These are phyloP conservation scores for Salticus scenicus DNA, from an alignment of 2,888 invertebrate genomes.

Conservation along the genomic window DNA sequence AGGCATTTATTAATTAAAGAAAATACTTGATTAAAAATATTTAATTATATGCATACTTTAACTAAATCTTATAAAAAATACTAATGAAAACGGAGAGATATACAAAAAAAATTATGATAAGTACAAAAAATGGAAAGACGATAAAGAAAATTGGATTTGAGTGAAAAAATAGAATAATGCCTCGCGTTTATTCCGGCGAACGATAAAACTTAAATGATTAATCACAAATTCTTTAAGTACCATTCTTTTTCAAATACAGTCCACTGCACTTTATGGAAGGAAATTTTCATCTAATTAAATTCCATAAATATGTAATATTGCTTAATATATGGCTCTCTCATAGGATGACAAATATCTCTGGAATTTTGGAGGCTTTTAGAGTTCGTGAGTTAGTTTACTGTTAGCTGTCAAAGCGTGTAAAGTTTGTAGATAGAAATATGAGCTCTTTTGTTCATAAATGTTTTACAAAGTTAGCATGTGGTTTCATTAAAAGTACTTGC, in stretches of 20 bases:
- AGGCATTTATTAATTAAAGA: no score
- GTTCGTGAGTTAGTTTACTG: background rate
- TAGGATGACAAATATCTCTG: background rate
- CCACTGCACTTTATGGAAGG: background rate
- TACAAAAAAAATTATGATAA: background rate
- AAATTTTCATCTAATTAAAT: conserved; percentile 4
- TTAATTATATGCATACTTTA: no score
- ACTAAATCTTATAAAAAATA: background rate
- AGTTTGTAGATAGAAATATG: background rate
- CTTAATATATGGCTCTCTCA: background rate
- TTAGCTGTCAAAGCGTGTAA: background rate
- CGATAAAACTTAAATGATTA: background rate
- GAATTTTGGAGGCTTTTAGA: background rate
- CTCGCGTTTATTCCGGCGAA: background rate
- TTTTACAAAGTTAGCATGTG: no score
- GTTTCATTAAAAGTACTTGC: no score
- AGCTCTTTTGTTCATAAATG: background rate
- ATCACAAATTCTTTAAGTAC: background rate
- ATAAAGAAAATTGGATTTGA: background rate
- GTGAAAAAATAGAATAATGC: background rate
- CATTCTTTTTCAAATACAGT: background rate
- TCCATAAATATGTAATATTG: background rate
- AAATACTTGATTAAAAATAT: no score
- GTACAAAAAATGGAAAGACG: background rate
- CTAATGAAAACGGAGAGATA: background rate